Evolutionary conservation across 2,888 invertebrate species (phyloP), one percentile per base, ranked within the genome.

Genomic region (Scrobipalpa costella): DNA sequence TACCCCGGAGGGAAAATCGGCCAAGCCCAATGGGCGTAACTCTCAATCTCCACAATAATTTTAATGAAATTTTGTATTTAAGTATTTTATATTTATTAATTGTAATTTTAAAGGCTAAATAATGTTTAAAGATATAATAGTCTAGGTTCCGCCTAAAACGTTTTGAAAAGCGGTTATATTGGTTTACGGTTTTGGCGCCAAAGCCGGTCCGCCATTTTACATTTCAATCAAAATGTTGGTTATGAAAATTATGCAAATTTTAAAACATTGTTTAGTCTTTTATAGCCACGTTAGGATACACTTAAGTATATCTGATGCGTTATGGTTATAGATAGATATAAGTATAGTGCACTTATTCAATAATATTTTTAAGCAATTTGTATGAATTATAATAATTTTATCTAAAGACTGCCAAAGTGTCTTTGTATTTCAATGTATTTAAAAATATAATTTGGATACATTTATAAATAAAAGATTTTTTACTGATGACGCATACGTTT

Each of bases 1-100:
- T 13, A 88, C 88, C 44, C 90, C 89, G 15, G 88, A 89, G 71
- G 80, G 80, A 0, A 89, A 89, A 67, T 88, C 90, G 1, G 50
- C 21, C 5, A 52, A 52, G 27, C 50, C 19, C 21, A 21, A 19
- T 13, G 21, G 21, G 7, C 13, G 21, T 13, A 13, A 13, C 13
- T 21, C 50, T 13, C 5, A 21, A 9, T 49, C 50, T 21, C 21
- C 50, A 0, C 21, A 52, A 21, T 52, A 52, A 27, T 27, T 27
- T 52, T 19, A 49, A 21, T 9, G 5, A 19, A 8, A 19, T 52
- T 21, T 52, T 13, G 13, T 50, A 64, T 27, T 67, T 65, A 69
- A 64, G 64, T 69, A 66, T 69, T 66, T 69, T 67, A 40, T 38
- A 44, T 52, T 64, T 62, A 63, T 19, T 27, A 59, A 11, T 19